These are phyloP conservation scores for Anthophora plumipes DNA, from an alignment of 2,888 invertebrate species.

Conservation along the genomic window DNA sequence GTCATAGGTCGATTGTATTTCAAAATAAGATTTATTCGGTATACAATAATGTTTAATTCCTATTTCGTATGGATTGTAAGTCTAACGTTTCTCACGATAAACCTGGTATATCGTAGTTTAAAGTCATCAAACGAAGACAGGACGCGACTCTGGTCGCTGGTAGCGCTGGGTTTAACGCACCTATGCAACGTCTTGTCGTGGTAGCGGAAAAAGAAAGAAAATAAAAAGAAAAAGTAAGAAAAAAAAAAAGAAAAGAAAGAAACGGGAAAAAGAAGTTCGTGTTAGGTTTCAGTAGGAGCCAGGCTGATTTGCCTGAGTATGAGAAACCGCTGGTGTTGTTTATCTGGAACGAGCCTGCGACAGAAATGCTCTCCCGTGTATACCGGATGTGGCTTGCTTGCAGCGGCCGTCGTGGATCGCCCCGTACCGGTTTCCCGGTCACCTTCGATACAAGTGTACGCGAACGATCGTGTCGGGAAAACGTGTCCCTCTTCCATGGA, in stretches of 20 bases:
- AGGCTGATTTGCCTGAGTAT: constrained; percentile 61
- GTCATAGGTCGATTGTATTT: constrained; percentile 5
- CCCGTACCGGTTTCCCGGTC: constrained; percentile 60
- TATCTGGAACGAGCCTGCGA: constrained; percentile 59
- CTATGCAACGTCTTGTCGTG: constrained; percentile 9
- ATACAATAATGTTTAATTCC: no score
- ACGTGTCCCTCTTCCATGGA: constrained; percentile 22
- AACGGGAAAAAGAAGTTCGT: constrained; percentile 36
- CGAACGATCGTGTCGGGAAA: constrained; percentile 12
- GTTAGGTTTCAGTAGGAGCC: constrained; percentile 56
- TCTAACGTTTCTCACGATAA: no score
- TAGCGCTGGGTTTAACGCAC: constrained; percentile 22
- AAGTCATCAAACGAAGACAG: constrained; percentile 6
- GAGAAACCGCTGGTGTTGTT: constrained; percentile 64
- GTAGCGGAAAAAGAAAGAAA: constrained; percentile 30
- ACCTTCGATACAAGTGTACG: constrained; percentile 31
- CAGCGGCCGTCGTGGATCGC: constrained; percentile 51
- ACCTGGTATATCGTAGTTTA: constrained; percentile 34
- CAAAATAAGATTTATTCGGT: no score
- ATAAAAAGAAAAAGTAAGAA: no score
- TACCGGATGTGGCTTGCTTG: constrained; percentile 70
- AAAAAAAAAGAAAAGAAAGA: no score
- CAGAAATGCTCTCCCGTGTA: constrained; percentile 48
- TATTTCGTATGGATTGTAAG: no score
- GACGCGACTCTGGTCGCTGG: background rate